These are phyloP conservation scores for Drosophila koepferae DNA, from an alignment of 2,888 invertebrate genomes.

Conservation along the genomic window DNA sequence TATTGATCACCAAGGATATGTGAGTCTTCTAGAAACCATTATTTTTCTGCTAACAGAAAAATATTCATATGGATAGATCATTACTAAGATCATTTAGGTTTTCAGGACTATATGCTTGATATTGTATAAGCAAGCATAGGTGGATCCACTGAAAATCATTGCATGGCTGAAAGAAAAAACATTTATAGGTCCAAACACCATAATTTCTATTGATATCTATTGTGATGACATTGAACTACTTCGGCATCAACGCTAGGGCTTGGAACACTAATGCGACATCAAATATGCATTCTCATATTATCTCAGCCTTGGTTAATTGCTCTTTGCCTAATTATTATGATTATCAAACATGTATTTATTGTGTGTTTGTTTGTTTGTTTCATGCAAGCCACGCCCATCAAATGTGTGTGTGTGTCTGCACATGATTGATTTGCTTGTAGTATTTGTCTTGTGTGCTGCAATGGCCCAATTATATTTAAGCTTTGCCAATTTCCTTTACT, in stretches of 20 bases:
- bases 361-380: constrained; percentile 1
- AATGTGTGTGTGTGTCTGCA: not conserved
- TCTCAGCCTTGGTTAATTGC: not conserved
- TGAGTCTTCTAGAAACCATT: too few relatives aligned
- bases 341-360: constrained; percentile 12
- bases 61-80: too few relatives aligned
- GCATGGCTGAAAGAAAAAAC: too few relatives aligned
- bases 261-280: not conserved
- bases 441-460: constrained; percentile 20
- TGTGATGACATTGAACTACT: too few relatives aligned
- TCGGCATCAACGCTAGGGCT: too few relatives aligned
- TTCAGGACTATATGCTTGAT: too few relatives aligned
- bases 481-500: constrained; percentile 34
- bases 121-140: too few relatives aligned
- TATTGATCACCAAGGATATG: too few relatives aligned
- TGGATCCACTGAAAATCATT: too few relatives aligned
- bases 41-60: too few relatives aligned
- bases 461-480: constrained; percentile 50
- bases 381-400: constrained; percentile 13
- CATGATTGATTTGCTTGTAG: constrained; percentile 34
- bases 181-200: too few relatives aligned
- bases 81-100: too few relatives aligned
- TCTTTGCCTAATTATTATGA: constrained; percentile 12
- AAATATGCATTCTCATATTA: not conserved
- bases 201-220: not conserved